These are phyloP conservation scores for Metopolophium dirhodum DNA, from an alignment of 1,140 invertebrate genomes.

Conservation along the genomic window DNA sequence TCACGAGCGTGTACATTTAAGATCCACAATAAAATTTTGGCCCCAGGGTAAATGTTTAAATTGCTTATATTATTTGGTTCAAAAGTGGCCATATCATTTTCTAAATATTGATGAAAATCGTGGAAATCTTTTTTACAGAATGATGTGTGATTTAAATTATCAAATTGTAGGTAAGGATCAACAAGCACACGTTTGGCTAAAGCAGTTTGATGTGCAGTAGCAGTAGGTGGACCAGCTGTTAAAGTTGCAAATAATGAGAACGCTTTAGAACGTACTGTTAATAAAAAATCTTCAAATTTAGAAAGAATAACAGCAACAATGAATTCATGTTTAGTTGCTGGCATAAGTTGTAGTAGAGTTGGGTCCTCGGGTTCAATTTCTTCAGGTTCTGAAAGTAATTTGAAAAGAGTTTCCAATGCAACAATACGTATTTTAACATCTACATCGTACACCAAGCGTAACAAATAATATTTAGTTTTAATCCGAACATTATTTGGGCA, in stretches of 20 bases:
- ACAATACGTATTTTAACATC: slow-evolving; percentile 49
- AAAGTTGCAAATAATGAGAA: slow-evolving; percentile 39
- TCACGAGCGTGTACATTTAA: slow-evolving; percentile 54
- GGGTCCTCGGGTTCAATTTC: slow-evolving; percentile 34
- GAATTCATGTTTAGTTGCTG: slow-evolving; percentile 47
- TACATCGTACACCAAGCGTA: slow-evolving; percentile 37
- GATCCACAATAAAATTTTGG: slow-evolving; percentile 44
- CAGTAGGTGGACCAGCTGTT: slow-evolving; percentile 34
- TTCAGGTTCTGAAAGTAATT: slow-evolving; percentile 49
- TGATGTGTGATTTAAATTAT: slow-evolving; percentile 36
- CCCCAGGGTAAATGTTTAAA: slow-evolving; percentile 31
- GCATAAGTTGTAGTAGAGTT: slow-evolving; percentile 22
- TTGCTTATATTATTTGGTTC: slow-evolving; percentile 35
- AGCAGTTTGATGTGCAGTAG: slow-evolving; percentile 46
- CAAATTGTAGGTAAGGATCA: slow-evolving; percentile 35
- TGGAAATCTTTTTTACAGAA: slow-evolving; percentile 48
- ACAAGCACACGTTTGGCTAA: slow-evolving; percentile 45
- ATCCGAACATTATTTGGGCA: slow-evolving; percentile 45
- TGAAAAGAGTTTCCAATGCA: slow-evolving; percentile 37
- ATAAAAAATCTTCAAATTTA: slow-evolving; percentile 52
- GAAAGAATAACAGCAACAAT: slow-evolving; percentile 43
- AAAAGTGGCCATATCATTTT: slow-evolving; percentile 21
- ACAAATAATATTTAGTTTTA: slow-evolving; percentile 52
- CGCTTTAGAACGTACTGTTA: slow-evolving; percentile 46
- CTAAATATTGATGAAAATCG: slow-evolving; percentile 42